Evolutionary conservation across 2,797 vertebrate species (phyloP).

Genomic region (Smutsia gigantea): DNA sequence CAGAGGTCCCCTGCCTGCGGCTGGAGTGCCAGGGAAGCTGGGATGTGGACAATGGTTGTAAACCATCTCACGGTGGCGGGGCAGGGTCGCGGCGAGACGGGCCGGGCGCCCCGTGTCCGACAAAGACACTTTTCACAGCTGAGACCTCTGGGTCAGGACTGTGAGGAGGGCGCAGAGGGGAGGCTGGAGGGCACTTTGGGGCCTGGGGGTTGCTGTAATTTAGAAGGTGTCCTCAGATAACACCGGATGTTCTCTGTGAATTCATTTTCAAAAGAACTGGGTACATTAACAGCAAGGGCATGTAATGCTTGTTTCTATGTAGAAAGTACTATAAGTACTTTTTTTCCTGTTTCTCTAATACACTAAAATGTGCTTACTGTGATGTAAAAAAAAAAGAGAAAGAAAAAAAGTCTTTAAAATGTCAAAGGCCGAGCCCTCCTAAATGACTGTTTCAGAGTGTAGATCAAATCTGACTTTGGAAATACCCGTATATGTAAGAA

Average conservation of each 20-base stretch:
- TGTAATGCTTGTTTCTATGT: background rate
- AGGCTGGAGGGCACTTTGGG: background rate
- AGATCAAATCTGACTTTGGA: background rate
- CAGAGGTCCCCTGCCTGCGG: background rate
- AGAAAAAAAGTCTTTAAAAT: background rate
- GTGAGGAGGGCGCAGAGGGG: background rate
- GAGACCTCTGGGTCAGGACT: background rate
- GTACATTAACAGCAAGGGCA: background rate
- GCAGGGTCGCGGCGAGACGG: background rate
- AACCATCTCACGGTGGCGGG: background rate
- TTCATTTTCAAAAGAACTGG: background rate
- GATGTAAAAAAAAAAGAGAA: background rate
- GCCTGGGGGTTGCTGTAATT: background rate
- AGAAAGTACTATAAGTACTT: background rate
- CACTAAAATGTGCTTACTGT: background rate
- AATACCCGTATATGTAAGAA: background rate
- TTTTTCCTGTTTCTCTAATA: background rate
- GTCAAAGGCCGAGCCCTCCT: background rate
- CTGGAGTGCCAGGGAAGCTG: background rate
- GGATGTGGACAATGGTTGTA: background rate
- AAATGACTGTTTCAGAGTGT: background rate
- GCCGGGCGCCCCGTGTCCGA: slow-evolving; percentile 18
- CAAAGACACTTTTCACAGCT: slow-evolving; percentile 38
- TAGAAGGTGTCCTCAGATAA: slow-evolving; percentile 10
- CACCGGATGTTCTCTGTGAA: background rate